A percentile compares a stretch with the other conserved stretches of the same genome.
These are phyloP conservation scores for Lithophane leautieri DNA, from an alignment of 2,888 invertebrate species.

Conservation along the genomic window DNA sequence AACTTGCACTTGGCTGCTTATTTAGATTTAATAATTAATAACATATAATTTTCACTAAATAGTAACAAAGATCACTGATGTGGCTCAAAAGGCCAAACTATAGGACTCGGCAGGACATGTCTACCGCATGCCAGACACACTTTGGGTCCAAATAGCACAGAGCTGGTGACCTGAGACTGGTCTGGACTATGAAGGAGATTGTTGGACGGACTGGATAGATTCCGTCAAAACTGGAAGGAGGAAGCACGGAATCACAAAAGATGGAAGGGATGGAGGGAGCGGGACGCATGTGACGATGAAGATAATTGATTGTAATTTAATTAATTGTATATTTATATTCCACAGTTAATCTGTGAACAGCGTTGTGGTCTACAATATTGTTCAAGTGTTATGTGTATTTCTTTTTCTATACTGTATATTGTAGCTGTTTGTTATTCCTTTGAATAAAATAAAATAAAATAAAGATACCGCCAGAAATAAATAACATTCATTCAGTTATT, in stretches of 20 bases:
- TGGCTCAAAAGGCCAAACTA: background rate
- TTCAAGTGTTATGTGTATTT: too few relatives aligned
- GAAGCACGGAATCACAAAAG: background rate
- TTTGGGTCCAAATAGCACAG: background rate
- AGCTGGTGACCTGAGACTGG: background rate
- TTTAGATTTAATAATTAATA: background rate
- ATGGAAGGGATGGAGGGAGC: background rate
- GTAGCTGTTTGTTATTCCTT: too few relatives aligned
- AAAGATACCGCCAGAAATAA: too few relatives aligned
- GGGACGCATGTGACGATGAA: too few relatives aligned
- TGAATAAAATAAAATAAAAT: too few relatives aligned
- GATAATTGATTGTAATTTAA: too few relatives aligned
- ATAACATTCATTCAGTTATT: too few relatives aligned
- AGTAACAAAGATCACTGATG: background rate
- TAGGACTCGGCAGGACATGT: background rate
- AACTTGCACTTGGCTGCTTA: background rate
- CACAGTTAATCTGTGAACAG: too few relatives aligned
- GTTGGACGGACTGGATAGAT: background rate
- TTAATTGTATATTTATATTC: too few relatives aligned
- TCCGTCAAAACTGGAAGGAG: rapidly evolving
- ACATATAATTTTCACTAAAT: background rate
- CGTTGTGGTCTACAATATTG: too few relatives aligned
- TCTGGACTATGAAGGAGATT: too few relatives aligned
- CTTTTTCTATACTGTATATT: too few relatives aligned
- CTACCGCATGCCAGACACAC: background rate